Evolutionary conservation across 2,113 vertebrate genomes (phyloP).

Genomic region (Baryphthengus martii): DNA sequence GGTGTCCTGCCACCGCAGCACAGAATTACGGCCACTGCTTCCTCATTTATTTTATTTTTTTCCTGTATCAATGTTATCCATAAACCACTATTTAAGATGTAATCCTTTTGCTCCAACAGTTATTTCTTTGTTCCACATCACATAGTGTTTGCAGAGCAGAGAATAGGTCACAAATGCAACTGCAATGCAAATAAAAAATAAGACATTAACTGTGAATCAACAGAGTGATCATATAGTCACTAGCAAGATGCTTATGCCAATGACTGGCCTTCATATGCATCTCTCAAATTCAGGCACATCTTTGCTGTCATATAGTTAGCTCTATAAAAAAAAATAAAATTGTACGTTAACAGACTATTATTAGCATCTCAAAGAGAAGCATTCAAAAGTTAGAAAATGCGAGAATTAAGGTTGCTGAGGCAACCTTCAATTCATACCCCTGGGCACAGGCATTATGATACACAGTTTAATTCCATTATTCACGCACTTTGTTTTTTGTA

Average conservation of each 20-base stretch:
- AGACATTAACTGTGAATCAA: background rate
- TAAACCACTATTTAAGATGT: background rate
- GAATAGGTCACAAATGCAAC: background rate
- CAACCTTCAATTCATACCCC: background rate
- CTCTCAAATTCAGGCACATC: background rate
- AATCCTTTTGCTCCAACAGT: background rate
- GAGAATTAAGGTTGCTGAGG: slow-evolving; percentile 23
- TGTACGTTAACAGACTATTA: background rate
- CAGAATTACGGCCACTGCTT: background rate
- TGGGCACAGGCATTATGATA: background rate
- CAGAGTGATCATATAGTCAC: background rate
- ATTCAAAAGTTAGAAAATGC: background rate
- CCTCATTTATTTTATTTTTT: background rate
- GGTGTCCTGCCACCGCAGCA: background rate
- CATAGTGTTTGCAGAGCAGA: background rate
- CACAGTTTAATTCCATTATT: background rate
- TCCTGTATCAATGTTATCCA: background rate
- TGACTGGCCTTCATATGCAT: background rate
- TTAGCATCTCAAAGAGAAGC: slow-evolving; percentile 4
- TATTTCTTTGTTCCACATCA: background rate
- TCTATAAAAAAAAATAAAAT: background rate
- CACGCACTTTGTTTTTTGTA: background rate
- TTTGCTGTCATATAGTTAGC: background rate
- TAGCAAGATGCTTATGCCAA: background rate
- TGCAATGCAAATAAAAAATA: background rate